Evolutionary conservation across 2,113 vertebrate genomes (phyloP), one percentile per base, ranked within the genome.

Genomic region (Orthonyx spaldingii): DNA sequence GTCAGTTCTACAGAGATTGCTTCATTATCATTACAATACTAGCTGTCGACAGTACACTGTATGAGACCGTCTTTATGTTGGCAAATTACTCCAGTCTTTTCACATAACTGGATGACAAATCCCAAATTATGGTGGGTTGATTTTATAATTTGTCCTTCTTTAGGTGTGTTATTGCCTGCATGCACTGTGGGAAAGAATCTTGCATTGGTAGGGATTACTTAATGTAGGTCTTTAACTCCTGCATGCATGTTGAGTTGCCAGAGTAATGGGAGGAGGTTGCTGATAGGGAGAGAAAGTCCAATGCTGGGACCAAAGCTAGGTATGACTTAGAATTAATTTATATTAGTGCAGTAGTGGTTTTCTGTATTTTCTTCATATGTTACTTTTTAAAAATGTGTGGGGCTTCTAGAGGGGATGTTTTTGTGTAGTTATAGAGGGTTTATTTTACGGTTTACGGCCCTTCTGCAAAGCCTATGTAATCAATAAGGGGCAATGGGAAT

Each of bases 21-120:
- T 96, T 97, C 95, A 97, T 97, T 97, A 96, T 64, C 97, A 97
- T 97, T 60, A 97, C 96, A 97, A 97, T 97, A 16, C 90, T 94
- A 86, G 93, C 97, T 97, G 97, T 97, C 94, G 47, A 90, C 95
- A 74, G 88, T 82, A 94, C 93, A 79, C 95, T 91, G 95, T 96
- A 94, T 94, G 95, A 97, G 93, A 95, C 95, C 84, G 70, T 94
- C 93, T 96, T 96, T 96, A 95, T 97, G 96, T 97, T 97, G 96
- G 96, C 90, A 97, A 97, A 97, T 97, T 96, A 89, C 88, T 96
- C 94, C 74, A 92, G 87, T 87, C 96, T 96, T 97, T 97, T 97
- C 92, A 89, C 86, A 86, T 95, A 97, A 93, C 93, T 83, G 47
- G 94, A 94, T 95, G 95, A 97, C 95, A 97, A 95, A 95, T 96